A percentile compares a stretch with the other conserved stretches of the same genome.
These are phyloP conservation scores for Hyperopisus bebe DNA, from an alignment of 2,113 vertebrate species.

Conservation along the genomic window DNA sequence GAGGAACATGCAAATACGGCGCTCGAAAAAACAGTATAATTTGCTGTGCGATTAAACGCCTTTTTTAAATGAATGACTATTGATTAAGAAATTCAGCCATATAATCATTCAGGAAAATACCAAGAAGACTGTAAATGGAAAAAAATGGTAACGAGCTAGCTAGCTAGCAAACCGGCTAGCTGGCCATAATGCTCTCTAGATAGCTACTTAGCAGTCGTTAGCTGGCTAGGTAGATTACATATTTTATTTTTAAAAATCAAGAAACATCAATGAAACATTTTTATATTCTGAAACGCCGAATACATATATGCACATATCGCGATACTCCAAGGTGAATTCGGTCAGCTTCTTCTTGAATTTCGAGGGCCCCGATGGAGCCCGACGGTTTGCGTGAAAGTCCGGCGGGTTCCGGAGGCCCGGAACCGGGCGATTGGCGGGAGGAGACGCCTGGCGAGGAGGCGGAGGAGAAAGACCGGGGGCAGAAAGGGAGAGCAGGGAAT, in stretches of 20 bases:
- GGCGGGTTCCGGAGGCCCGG: conserved; percentile 47
- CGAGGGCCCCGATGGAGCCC: conserved; percentile 56
- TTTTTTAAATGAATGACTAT: background rate
- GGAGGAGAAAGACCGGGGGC: conserved; percentile 27
- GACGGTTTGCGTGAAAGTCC: conserved; percentile 48
- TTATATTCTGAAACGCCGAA: background rate
- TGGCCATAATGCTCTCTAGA: background rate
- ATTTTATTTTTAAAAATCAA: background rate
- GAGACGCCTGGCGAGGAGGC: conserved; percentile 53
- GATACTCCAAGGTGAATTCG: background rate
- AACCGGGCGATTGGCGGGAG: conserved; percentile 38
- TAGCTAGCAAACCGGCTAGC: conserved; percentile 6
- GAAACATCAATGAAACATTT: background rate
- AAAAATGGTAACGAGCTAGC: conserved; percentile 12
- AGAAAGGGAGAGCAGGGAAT: conserved; percentile 34
- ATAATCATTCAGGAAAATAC: background rate
- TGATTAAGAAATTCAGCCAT: background rate
- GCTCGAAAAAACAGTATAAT: background rate
- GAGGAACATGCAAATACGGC: background rate
- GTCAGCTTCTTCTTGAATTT: background rate
- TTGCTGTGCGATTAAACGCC: background rate
- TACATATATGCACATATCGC: background rate
- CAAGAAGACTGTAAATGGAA: background rate
- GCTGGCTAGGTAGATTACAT: background rate
- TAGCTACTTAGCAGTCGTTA: background rate